Evolutionary conservation across 2,888 invertebrate genomes (phyloP), one percentile per base, ranked within the genome.

Genomic region (Leuctra nigra): DNA sequence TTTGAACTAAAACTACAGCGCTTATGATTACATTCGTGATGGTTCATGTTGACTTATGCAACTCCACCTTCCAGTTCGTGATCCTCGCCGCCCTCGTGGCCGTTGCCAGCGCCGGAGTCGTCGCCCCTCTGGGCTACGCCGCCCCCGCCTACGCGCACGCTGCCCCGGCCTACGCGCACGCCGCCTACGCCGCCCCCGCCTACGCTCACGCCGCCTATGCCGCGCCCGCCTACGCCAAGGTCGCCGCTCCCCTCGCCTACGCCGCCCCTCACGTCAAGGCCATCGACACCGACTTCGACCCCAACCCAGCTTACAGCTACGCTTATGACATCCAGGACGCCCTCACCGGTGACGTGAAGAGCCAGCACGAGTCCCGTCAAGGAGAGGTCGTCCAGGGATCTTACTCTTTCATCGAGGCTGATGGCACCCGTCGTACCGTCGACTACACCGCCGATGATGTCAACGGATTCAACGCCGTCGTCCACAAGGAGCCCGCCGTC

Each of bases 61-160:
- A n/a, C n/a, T n/a, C 20, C 33, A 14, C 18, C 0, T 61, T 63
- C 7, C 59, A 66, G 66, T 52, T 63, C 47, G 58, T 65, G 48
- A 58, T 63, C 25, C 59, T 65, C 61, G 63, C 64, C 57, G 64
- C 65, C 54, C 41, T 65, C 48, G 54, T 66, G 57, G 63, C 50
- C 50, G 33, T 50, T 35, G 50, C 50, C 18, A 16, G 35, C 16
- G 33, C 50, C 50, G 50, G 44, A 44, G 44, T 50, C 50, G 22
- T 50, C 20, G 29, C 50, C 20, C 48, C 48, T 13, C 48, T 48
- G 29, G 48, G 29, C n/a, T 33, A 29, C 35, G 50, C 50, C 50
- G 50, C 50, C 18, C 50, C 50, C 35, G 35, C 22, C 36, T 44
- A 44, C 44, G 44, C 44, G 20, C 22, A 20, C 23, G 35, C 50